Conservation (phyloP, 2,797 vertebrate species). For the Diceros bicornis region DNA sequence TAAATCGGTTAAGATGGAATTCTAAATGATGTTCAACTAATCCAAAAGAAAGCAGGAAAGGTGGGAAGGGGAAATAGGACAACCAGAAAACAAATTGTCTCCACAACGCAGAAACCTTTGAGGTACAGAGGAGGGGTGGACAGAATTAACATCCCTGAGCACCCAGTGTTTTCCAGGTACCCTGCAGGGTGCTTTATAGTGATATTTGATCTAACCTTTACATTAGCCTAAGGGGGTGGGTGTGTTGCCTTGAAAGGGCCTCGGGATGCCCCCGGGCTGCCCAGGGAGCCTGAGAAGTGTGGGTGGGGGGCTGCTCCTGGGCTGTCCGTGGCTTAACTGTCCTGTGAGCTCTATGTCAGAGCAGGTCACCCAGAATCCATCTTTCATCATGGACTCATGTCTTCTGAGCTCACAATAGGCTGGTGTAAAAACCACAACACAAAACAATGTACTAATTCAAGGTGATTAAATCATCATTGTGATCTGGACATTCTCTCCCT, state of each 20-base stretch:
- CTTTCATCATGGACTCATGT: background rate
- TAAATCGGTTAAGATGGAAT: background rate
- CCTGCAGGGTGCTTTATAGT: no score
- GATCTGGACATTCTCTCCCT: background rate
- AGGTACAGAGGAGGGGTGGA: background rate
- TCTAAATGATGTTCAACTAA: background rate
- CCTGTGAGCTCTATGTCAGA: background rate
- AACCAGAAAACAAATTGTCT: background rate
- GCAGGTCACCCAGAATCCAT: background rate
- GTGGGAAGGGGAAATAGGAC: no score
- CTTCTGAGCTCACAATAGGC: background rate
- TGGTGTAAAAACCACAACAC: background rate
- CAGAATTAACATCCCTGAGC: background rate
- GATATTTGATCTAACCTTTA: background rate
- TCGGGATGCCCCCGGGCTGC: no score
- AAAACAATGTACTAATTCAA: background rate
- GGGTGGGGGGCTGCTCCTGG: rapidly evolving
- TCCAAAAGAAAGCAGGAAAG: background rate
- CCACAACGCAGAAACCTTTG: background rate
- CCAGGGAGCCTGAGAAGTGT: background rate
- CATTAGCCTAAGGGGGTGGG: background rate
- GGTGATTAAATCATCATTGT: background rate
- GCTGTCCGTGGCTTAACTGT: background rate
- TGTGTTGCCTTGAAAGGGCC: background rate
- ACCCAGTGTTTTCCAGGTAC: background rate